Base-by-base conservation (phyloP, 2,888 invertebrate species). In the Heliconius sara region DNA sequence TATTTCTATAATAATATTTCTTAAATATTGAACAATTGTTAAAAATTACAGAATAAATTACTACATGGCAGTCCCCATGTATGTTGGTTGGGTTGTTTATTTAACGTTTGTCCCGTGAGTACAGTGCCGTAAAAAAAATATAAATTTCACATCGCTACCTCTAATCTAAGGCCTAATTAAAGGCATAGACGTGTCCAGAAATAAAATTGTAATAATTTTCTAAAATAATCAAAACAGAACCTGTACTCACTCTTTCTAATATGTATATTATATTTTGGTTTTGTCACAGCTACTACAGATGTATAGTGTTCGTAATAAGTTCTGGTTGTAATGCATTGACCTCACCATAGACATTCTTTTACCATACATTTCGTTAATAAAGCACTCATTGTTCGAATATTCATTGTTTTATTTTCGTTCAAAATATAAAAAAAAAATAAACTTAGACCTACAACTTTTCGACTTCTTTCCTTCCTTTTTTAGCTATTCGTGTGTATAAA, bases 291-390 rank as follows among this genome's bases (percentile, higher is more conserved):
- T 74, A 79, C 80, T 83, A 81, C 79, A 80, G 81, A 83, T 82
- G 82, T 85, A 84, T 83, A 79, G 82, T 86, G 80, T 82, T 79
- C 83, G 81, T 85, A 25, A 83, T 90, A 91, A 89, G 88, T 91
- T 91, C 87, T 90, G 92, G 90, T 93, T 93, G 91, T 92, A 91
- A 90, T 86, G 87, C 85, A 88, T 89, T 89, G 89, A 93, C 91
- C 90, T 92, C 91, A 91, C 91, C 90, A 91, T 90, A 91, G 89
- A 91, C 91, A 91, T 93, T 92, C 90, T 91, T 91, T 91, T 91
- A 89, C 88, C 93, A 91, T 90, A 92, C 93, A 93, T 94, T 94
- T 94, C 92, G 94, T 94, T 94, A 95, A 93, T 95, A 95, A 94
- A 95, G 94, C 95, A 95, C 95, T 93, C 93, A 94, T 94, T 95